A percentile compares a stretch with the other conserved stretches of the same genome.
These are phyloP conservation scores for Pelmatolapia mariae DNA, from an alignment of 2,113 vertebrate genomes.

Conservation along the genomic window DNA sequence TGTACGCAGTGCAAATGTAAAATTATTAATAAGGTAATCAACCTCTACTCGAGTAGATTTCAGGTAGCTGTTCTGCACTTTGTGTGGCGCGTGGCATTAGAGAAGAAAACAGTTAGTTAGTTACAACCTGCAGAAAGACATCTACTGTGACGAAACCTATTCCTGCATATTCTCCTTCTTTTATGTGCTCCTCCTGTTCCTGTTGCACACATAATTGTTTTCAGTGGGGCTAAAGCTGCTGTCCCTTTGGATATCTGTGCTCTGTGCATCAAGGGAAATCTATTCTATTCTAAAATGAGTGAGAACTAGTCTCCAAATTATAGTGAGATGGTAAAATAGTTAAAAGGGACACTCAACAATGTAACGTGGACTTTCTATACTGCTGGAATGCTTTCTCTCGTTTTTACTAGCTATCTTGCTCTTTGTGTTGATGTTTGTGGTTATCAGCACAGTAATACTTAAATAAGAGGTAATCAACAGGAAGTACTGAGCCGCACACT, in stretches of 20 bases:
- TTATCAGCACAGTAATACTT: neutral
- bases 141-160: neutral
- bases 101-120: neutral
- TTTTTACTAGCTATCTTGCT: neutral
- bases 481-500: neutral
- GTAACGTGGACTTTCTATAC: neutral
- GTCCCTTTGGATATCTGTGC: neutral
- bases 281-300: neutral
- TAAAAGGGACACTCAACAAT: neutral
- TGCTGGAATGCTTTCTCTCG: neutral
- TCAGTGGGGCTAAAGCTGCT: neutral
- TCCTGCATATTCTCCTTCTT: neutral
- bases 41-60: neutral
- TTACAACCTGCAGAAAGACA: neutral
- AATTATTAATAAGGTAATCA: neutral
- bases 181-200: neutral
- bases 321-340: neutral
- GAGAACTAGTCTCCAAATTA: neutral
- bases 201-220: neutral
- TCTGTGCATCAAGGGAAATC: neutral
- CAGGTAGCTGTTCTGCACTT: neutral
- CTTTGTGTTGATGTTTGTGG: neutral
- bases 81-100: neutral
- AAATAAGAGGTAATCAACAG: neutral
- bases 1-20: neutral